Base-by-base conservation (phyloP, 2,797 vertebrate species). In the Odontamblyopus lacepedii region DNA sequence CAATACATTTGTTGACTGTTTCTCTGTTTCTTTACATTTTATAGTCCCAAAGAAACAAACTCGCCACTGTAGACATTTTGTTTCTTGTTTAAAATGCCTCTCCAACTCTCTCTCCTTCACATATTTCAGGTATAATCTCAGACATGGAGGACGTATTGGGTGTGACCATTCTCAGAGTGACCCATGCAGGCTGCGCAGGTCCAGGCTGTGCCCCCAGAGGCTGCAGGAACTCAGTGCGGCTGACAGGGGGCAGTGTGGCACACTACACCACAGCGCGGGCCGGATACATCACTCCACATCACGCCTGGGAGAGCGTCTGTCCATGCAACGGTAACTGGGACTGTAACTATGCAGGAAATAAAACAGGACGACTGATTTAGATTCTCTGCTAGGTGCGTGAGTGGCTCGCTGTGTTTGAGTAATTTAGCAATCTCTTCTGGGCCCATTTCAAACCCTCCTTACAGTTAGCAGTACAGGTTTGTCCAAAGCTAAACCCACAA, bases 241-340 rank as follows among this genome's bases (percentile, higher is more conserved):
- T 99, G 83, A 92, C 92, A 0, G 92, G 91, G 23, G 94, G 93
- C 48, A 88, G 88, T 19, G 91, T 89, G 92, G 89, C 91, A 91
- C 63, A 95, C 0, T 97, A 98, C 90, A 95, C 95, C 86, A 98
- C 97, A 0, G 95, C 96, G 71, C 91, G 96, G 32, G 93, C 95
- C 23, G 96, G 93, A 16, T 95, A 97, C 91, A 95, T 98, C 79
- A 98, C 96, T 32, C 98, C 97, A 0, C 89, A 87, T 6, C 96
- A 99, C 89, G 92, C 64, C 86, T 91, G 98, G 92, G 95, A 96
- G 86, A 96, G 94, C 62, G 90, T 94, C 83, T 99, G 98, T 74
- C 92, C 93, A 50, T 99, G 98, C 81, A 97, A 97, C 0, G 96
- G 98, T 99, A 90, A 68, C 93, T 27, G 8, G 7, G 35, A 38